Conservation (phyloP, 2,797 vertebrate genomes). For the Oceanodroma leucorhoa region DNA sequence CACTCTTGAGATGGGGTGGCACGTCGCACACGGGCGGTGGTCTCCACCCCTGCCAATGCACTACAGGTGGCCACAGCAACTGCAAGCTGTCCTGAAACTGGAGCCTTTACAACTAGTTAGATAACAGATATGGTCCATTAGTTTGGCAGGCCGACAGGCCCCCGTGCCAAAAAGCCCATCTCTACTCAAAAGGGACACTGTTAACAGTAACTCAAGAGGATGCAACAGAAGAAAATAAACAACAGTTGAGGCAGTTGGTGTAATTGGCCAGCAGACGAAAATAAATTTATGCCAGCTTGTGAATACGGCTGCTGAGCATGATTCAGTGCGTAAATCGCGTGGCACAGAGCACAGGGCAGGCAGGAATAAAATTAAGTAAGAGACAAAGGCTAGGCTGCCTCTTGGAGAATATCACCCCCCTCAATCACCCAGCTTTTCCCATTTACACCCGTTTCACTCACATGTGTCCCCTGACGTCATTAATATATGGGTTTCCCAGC, state of each 20-base stretch:
- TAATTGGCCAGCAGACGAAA: conserved; percentile 55
- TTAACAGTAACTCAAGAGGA: conserved; percentile 66
- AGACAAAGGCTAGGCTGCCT: conserved; percentile 57
- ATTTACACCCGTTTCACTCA: neutral
- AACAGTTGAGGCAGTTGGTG: conserved; percentile 64
- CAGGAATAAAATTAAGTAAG: conserved; percentile 50
- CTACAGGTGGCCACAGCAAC: conserved; percentile 63
- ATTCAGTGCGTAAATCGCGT: conserved; percentile 38
- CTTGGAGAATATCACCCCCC: neutral
- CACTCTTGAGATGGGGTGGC: neutral
- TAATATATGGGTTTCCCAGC: neutral
- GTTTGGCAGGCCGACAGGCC: conserved; percentile 32
- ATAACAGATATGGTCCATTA: conserved; percentile 64
- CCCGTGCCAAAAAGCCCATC: conserved; percentile 40
- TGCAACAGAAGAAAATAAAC: conserved; percentile 63
- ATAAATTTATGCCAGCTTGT: conserved; percentile 59
- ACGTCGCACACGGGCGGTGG: neutral
- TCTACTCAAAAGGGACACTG: conserved; percentile 62
- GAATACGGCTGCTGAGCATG: conserved; percentile 47
- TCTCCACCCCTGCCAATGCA: neutral
- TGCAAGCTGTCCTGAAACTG: conserved; percentile 60
- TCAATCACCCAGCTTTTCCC: neutral
- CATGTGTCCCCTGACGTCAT: neutral
- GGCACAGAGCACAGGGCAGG: neutral
- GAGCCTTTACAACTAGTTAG: conserved; percentile 46